A percentile compares a stretch with the other conserved stretches of the same genome.
Evolutionary conservation across 2,888 invertebrate genomes (phyloP).

Genomic region (Lordiphosa fenestrarum): DNA sequence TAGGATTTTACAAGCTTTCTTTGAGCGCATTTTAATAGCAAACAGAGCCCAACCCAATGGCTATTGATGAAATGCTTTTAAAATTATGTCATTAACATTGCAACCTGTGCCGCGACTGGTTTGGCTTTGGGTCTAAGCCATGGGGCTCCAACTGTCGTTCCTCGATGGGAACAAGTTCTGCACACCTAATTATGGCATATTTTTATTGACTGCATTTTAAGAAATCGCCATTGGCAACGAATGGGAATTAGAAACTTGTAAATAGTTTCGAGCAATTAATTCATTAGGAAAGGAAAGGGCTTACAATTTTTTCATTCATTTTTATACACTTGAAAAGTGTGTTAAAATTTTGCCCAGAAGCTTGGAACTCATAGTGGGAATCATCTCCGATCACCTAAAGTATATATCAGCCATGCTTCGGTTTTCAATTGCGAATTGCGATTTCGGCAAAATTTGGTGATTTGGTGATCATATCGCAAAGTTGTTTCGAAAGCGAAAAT

Average conservation of each 20-base stretch:
- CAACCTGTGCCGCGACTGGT: conserved; percentile 55
- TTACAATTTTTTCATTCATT: not conserved
- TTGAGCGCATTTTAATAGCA: conserved; percentile 28
- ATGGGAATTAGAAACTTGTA: conserved; percentile 67
- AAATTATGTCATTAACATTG: conserved; percentile 73
- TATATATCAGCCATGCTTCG: no score
- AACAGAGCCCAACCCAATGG: conserved; percentile 19
- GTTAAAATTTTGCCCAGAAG: no score
- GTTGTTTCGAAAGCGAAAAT: no score
- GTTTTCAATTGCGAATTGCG: no score
- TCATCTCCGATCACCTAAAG: no score
- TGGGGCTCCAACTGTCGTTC: not conserved
- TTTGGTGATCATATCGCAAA: no score
- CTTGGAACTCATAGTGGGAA: no score
- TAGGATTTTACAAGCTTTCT: conserved; percentile 25
- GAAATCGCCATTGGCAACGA: conserved; percentile 34
- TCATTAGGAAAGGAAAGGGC: conserved; percentile 42
- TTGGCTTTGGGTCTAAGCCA: conserved; percentile 39
- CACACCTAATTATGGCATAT: conserved; percentile 64
- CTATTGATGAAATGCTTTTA: conserved; percentile 65
- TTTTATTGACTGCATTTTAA: conserved; percentile 54
- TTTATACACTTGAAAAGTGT: no score
- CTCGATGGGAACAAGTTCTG: not conserved
- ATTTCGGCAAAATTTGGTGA: no score
- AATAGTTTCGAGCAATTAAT: conserved; percentile 62